A percentile compares a stretch with the other conserved stretches of the same genome.
phyloP scores from a whole-genome alignment of 2,888 invertebrate genomes.

The Noctua pronuba region DNA sequence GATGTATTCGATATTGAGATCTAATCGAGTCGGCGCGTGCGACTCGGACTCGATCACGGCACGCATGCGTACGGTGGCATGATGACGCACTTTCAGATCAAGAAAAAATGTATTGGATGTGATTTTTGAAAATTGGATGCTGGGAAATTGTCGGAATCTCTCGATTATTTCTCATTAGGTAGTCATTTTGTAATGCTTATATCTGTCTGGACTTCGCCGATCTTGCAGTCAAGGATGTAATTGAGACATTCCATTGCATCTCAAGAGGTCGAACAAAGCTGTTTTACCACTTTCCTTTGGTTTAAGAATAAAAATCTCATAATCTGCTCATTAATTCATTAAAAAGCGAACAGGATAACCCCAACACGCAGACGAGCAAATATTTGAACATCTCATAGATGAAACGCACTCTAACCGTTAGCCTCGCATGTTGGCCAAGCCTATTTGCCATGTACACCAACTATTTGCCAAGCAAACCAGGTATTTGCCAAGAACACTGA shows the following conservation, averaged over 20 bases:
- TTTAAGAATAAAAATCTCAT: conserved; percentile 5
- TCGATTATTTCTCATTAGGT: conserved; percentile 4
- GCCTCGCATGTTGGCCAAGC: conserved; percentile 62
- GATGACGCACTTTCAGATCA: conserved; percentile 70
- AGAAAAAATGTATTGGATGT: conserved; percentile 44
- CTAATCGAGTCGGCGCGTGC: conserved; percentile 71
- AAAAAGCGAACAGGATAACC: conserved; percentile 66
- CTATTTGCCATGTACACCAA: conserved; percentile 59
- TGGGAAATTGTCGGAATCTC: conserved; percentile 19
- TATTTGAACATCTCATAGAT: conserved; percentile 60
- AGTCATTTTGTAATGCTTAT: conserved; percentile 12
- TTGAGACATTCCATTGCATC: background rate
- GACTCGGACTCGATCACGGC: conserved; percentile 46
- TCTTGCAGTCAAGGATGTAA: background rate
- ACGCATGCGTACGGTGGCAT: conserved; percentile 63
- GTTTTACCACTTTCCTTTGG: background rate
- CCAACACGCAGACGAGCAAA: conserved; percentile 54
- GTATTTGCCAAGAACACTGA: conserved; percentile 67
- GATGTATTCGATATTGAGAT: conserved; percentile 61
- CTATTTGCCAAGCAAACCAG: conserved; percentile 54
- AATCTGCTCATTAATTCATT: conserved; percentile 41
- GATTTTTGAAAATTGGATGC: conserved; percentile 52
- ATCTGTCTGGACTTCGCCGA: background rate
- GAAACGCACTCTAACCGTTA: conserved; percentile 68
- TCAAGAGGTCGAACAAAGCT: background rate